Conservation (phyloP, 2,113 vertebrate species). For the Ceuthmochares aereus region DNA sequence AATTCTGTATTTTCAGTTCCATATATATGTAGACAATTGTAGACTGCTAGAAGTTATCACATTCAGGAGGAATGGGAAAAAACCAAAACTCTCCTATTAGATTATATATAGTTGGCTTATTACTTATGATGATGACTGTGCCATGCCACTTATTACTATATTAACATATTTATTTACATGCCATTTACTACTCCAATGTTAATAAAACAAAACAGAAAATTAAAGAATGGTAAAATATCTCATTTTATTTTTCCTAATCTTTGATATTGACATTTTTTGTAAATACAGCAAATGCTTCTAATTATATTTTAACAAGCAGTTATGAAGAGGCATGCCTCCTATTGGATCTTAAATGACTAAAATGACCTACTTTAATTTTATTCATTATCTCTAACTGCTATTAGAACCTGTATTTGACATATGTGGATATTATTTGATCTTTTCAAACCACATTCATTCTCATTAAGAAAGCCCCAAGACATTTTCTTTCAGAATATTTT, state of each 20-base stretch:
- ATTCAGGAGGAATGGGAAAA: neutral
- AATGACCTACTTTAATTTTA: slow-evolving; percentile 84
- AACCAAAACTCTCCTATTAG: neutral
- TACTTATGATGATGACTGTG: neutral
- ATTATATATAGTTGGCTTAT: neutral
- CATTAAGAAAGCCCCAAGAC: slow-evolving; percentile 84
- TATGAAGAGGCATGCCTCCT: slow-evolving; percentile 66
- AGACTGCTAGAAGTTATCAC: neutral
- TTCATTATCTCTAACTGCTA: slow-evolving; percentile 82
- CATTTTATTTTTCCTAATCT: slow-evolving; percentile 47
- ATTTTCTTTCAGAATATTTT: slow-evolving; percentile 83
- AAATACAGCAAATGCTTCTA: slow-evolving; percentile 74
- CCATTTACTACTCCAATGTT: slow-evolving; percentile 50
- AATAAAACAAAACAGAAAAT: slow-evolving; percentile 66
- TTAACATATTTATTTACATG: slow-evolving; percentile 64
- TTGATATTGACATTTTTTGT: slow-evolving; percentile 52
- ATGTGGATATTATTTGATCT: slow-evolving; percentile 84
- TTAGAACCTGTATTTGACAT: slow-evolving; percentile 83
- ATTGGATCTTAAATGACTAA: slow-evolving; percentile 79
- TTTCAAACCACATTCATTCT: slow-evolving; percentile 84
- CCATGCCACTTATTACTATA: slow-evolving; percentile 1
- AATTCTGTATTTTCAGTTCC: neutral
- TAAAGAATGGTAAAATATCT: slow-evolving; percentile 49
- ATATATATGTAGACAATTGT: neutral
- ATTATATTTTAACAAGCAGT: slow-evolving; percentile 77